A percentile compares a stretch with the other conserved stretches of the same genome.
Evolutionary conservation across 1,140 invertebrate genomes (phyloP).

Genomic region (Diorhabda sublineata): DNA sequence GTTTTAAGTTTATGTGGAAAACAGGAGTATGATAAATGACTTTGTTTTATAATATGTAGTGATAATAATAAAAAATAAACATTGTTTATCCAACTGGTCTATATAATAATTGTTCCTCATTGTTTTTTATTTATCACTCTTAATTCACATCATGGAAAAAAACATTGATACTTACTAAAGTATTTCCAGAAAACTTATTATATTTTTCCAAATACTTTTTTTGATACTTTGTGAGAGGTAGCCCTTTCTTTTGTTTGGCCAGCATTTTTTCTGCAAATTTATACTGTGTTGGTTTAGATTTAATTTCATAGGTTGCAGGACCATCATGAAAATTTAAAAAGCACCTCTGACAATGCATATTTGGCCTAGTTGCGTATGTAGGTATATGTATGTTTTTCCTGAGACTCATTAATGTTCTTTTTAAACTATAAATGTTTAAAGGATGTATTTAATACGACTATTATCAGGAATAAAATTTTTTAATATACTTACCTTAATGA

Average conservation of each 20-base stretch:
- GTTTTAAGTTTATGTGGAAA: no score
- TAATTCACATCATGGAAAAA: no score
- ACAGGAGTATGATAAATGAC: no score
- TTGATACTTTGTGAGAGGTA: slow-evolving; percentile 27
- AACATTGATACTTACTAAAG: slow-evolving; percentile 7
- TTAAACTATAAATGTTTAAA: slow-evolving; percentile 20
- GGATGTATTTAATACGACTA: no score
- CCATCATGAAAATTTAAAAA: slow-evolving; percentile 24
- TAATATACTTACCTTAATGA: no score
- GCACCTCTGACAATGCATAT: slow-evolving; percentile 25
- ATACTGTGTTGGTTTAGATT: slow-evolving; percentile 15
- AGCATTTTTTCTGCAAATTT: slow-evolving; percentile 27
- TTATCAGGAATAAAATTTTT: no score
- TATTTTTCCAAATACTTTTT: slow-evolving; percentile 23
- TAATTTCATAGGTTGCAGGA: slow-evolving; percentile 12
- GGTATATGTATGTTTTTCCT: slow-evolving; percentile 15
- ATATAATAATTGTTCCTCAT: no score
- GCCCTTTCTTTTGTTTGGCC: slow-evolving; percentile 16
- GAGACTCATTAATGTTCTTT: slow-evolving; percentile 25
- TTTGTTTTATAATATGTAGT: no score
- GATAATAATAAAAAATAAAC: no score
- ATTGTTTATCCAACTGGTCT: no score
- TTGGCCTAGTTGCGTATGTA: slow-evolving; percentile 9
- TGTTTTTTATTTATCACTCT: no score
- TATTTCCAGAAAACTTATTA: slow-evolving; percentile 15